Conservation (phyloP, 2,113 vertebrate genomes). For the Chamaetylas fuelleborni region DNA sequence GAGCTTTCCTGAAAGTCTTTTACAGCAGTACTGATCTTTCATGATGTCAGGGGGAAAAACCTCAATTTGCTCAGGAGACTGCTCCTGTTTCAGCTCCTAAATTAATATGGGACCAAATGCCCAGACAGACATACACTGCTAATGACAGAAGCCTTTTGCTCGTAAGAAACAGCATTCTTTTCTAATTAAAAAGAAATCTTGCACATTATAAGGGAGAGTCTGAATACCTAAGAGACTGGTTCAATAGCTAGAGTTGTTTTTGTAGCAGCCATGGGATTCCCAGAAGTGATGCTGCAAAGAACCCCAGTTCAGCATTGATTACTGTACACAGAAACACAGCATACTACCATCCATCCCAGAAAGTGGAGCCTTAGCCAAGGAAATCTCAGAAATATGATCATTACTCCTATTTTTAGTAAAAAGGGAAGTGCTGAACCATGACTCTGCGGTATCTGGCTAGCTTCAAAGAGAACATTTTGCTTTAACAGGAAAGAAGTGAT, state of each 20-base stretch:
- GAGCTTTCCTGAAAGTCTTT: constrained; percentile 25
- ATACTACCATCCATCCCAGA: neutral
- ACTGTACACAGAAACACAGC: neutral
- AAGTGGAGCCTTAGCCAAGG: neutral
- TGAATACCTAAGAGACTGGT: constrained; percentile 42
- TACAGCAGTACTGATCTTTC: constrained; percentile 31
- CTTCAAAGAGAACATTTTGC: neutral
- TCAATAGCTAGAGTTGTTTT: constrained; percentile 1
- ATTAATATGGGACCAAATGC: constrained; percentile 66
- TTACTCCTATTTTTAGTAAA: neutral
- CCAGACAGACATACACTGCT: constrained; percentile 15
- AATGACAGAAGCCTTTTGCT: constrained; percentile 51
- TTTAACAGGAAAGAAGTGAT: neutral
- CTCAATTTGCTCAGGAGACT: neutral
- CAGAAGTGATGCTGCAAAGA: neutral
- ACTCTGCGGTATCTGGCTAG: neutral
- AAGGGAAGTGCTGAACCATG: neutral
- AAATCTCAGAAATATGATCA: neutral
- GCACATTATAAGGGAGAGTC: neutral
- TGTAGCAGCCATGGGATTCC: constrained; percentile 6
- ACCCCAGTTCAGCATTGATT: constrained; percentile 36
- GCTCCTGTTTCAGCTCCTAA: constrained; percentile 42
- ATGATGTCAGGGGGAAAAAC: constrained; percentile 8
- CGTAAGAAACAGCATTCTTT: constrained; percentile 23
- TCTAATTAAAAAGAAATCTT: constrained; percentile 60